These are phyloP conservation scores for Erannis defoliaria DNA, from an alignment of 2,888 invertebrate genomes.

Conservation along the genomic window DNA sequence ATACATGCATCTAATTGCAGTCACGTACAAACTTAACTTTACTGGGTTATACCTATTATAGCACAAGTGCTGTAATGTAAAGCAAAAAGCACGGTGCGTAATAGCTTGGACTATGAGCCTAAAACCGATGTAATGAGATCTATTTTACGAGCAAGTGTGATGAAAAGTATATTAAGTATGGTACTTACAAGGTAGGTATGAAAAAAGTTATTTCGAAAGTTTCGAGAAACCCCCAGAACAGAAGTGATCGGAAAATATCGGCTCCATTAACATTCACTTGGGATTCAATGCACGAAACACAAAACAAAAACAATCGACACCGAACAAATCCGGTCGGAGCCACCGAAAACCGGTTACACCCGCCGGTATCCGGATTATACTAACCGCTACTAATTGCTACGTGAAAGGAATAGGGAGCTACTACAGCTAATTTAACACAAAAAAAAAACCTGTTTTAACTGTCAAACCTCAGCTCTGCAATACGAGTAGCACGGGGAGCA, in stretches of 20 bases:
- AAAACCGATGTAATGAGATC: too few species aligned
- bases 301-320: slow-evolving; percentile 77
- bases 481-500: too few species aligned
- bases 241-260: slow-evolving; percentile 47
- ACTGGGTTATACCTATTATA: too few species aligned
- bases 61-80: too few species aligned
- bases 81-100: too few species aligned
- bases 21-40: too few species aligned
- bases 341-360: slow-evolving; percentile 46
- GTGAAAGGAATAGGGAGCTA: slow-evolving; percentile 64
- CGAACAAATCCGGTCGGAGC: slow-evolving; percentile 71
- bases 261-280: slow-evolving; percentile 52
- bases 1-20: too few species aligned
- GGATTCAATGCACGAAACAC: slow-evolving; percentile 57
- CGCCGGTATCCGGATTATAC: slow-evolving; percentile 65
- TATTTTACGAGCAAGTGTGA: too few species aligned
- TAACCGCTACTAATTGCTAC: slow-evolving; percentile 78
- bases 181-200: too few species aligned
- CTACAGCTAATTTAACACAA: slow-evolving; percentile 2
- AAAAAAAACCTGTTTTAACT: not conserved
- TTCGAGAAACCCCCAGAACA: slow-evolving; percentile 1
- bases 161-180: too few species aligned
- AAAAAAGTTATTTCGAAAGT: not conserved
- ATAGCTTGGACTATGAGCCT: too few species aligned
- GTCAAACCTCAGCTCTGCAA: too few species aligned